Evolutionary conservation across 2,113 vertebrate species (phyloP), one percentile per base, ranked within the genome.

Genomic region (Melospiza georgiana): DNA sequence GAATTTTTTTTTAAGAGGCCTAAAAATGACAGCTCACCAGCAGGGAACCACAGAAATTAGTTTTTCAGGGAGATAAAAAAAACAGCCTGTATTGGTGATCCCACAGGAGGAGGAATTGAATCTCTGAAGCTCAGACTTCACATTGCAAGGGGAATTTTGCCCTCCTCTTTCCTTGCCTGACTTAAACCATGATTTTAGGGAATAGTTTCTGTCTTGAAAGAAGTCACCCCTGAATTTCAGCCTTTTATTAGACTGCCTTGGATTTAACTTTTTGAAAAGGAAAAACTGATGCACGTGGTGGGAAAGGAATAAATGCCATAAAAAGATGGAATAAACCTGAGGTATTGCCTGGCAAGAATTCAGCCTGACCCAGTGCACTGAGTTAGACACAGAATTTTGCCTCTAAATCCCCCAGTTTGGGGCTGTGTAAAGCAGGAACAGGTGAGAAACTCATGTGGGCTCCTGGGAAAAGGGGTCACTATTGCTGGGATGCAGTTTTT

Each of bases 361-460:
- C 9, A 24, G 12, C 23, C 28, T 28, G 39, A 35, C 9, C 7
- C 5, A 23, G 39, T 6, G 48, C 66, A 3, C 1, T 0, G 11
- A 31, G 39, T 41, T 41, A 41, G 24, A 59, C 39, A 2, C 1
- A 0, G 27, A 9, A 14, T 71, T 80, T 81, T 77, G 27, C 37
- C 22, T 78, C 66, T 9, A 3, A 28, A 54, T 20, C 35, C 52
- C 25, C 4, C 0, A 0, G 19, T 44, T 25, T 3, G 3, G 23
- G 28, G 22, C 13, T 81, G 20, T 65, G 5, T 37, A 9, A 52
- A 54, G 51, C 18, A 23, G 55, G 68, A 48, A 6, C 19, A 19
- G 48, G 18, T 41, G 68, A 35, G 27, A 6, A 24, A 22, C 31
- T 22, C 2, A 1, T 1, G 22, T 25, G 48, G n/a, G 11, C 19